Evolutionary conservation across 2,113 vertebrate species (phyloP).

Genomic region (Neolamprologus ventralis): DNA sequence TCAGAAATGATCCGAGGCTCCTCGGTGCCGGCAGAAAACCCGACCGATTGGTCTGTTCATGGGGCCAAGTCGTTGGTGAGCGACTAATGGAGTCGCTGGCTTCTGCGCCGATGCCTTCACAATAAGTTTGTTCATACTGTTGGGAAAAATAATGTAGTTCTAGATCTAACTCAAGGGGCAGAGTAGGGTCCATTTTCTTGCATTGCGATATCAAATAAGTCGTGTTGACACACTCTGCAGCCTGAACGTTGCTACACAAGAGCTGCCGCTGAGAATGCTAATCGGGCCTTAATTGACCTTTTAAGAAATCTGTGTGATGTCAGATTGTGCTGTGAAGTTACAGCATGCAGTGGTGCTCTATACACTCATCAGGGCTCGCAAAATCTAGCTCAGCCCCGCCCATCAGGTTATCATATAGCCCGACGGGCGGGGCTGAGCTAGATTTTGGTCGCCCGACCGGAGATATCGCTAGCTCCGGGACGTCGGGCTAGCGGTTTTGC

Average conservation of each 20-base stretch:
- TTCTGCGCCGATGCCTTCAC: background rate
- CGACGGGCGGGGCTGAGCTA: too few species aligned
- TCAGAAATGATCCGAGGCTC: background rate
- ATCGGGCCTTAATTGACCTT: fast-evolving
- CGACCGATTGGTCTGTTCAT: background rate
- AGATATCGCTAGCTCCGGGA: too few species aligned
- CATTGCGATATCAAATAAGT: background rate
- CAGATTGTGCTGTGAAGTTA: background rate
- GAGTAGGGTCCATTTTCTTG: background rate
- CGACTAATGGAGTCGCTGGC: background rate
- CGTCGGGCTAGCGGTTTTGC: too few species aligned
- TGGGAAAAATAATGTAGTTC: background rate
- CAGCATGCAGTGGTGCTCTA: background rate
- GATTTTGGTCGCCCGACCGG: too few species aligned
- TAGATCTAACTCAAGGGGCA: background rate
- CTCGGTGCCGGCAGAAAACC: background rate
- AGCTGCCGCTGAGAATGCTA: background rate
- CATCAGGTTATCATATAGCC: fast-evolving
- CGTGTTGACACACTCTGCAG: background rate
- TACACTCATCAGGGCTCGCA: too few species aligned
- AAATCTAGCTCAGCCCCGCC: too few species aligned
- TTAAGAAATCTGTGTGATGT: background rate
- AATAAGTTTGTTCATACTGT: background rate
- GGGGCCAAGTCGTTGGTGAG: background rate
- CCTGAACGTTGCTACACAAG: background rate